A percentile compares a stretch with the other conserved stretches of the same genome.
Evolutionary conservation across 2,888 invertebrate species (phyloP).

Genomic region (Xanthorhoe spadicearia): DNA sequence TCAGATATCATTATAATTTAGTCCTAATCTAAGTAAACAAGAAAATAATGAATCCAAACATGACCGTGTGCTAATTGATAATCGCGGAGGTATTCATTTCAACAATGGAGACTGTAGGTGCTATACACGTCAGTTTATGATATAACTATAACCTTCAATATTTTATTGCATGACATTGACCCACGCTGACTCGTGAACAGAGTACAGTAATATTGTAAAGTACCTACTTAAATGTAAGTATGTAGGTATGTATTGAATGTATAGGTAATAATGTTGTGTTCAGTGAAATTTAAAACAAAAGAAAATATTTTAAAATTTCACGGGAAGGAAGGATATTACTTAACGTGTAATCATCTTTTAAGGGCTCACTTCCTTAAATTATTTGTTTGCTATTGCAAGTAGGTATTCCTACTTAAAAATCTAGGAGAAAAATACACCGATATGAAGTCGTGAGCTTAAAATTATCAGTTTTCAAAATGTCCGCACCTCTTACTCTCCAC

Average conservation of each 20-base stretch:
- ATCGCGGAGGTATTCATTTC: conserved; percentile 51
- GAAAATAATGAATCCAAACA: background rate
- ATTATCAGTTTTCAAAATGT: background rate
- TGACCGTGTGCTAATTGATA: conserved; percentile 37
- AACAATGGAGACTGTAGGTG: conserved; percentile 41
- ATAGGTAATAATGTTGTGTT: too few relatives aligned
- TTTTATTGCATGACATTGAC: conserved; percentile 40
- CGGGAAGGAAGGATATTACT: too few relatives aligned
- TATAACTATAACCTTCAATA: conserved; percentile 21
- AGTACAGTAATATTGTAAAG: conserved; percentile 1
- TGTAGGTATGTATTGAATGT: background rate
- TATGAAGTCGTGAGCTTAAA: background rate
- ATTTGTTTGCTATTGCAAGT: too few relatives aligned
- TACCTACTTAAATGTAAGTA: background rate
- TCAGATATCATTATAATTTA: background rate
- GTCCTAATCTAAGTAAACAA: background rate
- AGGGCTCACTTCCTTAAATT: too few relatives aligned
- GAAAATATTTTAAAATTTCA: too few relatives aligned
- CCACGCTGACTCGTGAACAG: conserved; percentile 19
- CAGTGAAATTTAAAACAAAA: too few relatives aligned
- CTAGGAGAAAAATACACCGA: too few relatives aligned
- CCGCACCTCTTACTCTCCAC: background rate
- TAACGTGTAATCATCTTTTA: too few relatives aligned
- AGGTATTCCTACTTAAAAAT: too few relatives aligned
- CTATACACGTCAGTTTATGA: conserved; percentile 15